phyloP scores from a whole-genome alignment of 2,888 invertebrate species.

The Zaprionus obscuricornis region DNA sequence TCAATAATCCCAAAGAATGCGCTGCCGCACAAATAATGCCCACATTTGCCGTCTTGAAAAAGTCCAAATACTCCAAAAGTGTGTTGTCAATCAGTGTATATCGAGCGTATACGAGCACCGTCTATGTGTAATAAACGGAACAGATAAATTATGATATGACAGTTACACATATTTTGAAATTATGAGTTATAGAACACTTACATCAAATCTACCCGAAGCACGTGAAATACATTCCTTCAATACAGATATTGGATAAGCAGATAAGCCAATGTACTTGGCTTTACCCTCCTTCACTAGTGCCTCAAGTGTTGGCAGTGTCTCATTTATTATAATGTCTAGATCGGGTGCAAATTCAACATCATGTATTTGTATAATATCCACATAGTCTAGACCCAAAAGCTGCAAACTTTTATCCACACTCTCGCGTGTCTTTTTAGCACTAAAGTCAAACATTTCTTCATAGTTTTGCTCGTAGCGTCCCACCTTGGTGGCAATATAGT shows the following conservation, averaged over 20 bases:
- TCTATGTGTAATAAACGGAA: constrained; percentile 26
- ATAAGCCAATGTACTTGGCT: constrained; percentile 92
- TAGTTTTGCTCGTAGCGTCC: constrained; percentile 91
- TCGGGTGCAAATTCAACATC: constrained; percentile 94
- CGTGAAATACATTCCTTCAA: constrained; percentile 90
- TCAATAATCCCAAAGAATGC: constrained; percentile 92
- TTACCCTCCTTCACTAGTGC: constrained; percentile 89
- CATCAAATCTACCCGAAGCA: constrained; percentile 84
- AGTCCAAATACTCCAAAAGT: constrained; percentile 89
- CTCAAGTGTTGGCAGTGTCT: constrained; percentile 93
- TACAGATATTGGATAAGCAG: constrained; percentile 91
- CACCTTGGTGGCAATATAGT: constrained; percentile 96
- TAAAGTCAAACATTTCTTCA: constrained; percentile 93
- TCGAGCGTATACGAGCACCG: constrained; percentile 89
- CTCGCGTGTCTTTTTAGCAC: constrained; percentile 88
- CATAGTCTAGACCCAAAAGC: constrained; percentile 90
- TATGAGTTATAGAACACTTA: no score
- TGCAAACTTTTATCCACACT: constrained; percentile 91
- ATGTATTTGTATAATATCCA: constrained; percentile 97
- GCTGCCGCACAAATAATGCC: constrained; percentile 94
- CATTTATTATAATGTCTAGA: constrained; percentile 89
- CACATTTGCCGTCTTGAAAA: constrained; percentile 84
- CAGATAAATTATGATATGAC: neutral
- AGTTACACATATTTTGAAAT: no score
- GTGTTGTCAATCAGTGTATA: constrained; percentile 92